Evolutionary conservation across 1,140 invertebrate species (phyloP), one percentile per base, ranked within the genome.

Genomic region (Ylistrum balloti): DNA sequence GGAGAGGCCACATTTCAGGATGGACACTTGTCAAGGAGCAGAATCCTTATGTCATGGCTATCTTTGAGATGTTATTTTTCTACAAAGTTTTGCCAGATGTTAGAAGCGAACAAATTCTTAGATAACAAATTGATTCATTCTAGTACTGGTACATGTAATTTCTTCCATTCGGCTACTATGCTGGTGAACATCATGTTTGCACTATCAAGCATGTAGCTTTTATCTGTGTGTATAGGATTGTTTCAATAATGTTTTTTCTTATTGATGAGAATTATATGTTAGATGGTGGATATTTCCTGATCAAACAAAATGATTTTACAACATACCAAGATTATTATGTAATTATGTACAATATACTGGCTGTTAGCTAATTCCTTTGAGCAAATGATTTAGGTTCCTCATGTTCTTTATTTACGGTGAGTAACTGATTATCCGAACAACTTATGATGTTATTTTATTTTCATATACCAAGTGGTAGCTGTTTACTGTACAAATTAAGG

Each of bases 21-120:
- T 74, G 56, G 56, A 17, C 56, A 74, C 56, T 74, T 74, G 56
- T 74, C 56, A 74, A 74, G 56, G 28, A 7, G 28, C 7, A 74
- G 9, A n/a, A 74, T 74, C 20, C 56, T 74, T 74, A n/a, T 74
- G 56, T 28, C 56, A 28, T 74, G 22, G 28, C 11, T 74, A 74
- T 74, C 56, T 28, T 74, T 74, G 56, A 74, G 28, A 74, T 28
- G 56, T 74, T 74, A n/a, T 74, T 74, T 74, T 74, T 74, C 56
- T 28, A 28, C 56, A 74, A 22, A 28, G n/a, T 74, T 74, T 74
- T 74, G 56, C 56, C 56, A 28, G 22, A 74, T 74, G 56, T 11
- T n/a, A 74, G 56, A 28, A 74, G 56, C 56, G 28, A 0, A 28
- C 22, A 2, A 74, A 9, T 45, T 9, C 20, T 13, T 45, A 45